Conservation (phyloP, 2,888 invertebrate genomes). For the Axea sp. region DNA sequence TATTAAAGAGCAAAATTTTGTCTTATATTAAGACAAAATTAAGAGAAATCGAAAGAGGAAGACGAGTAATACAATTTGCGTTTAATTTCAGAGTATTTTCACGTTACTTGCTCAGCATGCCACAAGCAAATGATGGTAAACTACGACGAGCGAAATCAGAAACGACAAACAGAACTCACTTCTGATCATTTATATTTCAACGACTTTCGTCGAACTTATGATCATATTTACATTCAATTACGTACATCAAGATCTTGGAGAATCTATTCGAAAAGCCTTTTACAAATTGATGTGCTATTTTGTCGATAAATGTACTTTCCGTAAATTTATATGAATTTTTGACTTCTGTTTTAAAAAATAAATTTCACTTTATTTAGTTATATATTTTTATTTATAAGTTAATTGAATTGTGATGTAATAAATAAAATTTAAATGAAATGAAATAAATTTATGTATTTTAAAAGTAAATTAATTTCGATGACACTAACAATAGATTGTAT, state of each 20-base stretch:
- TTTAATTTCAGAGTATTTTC: constrained; percentile 40
- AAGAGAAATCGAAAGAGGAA: constrained; percentile 29
- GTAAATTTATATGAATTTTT: not conserved
- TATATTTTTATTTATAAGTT: constrained; percentile 2
- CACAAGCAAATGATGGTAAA: constrained; percentile 37
- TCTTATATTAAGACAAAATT: constrained; percentile 30
- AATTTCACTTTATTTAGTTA: constrained; percentile 1
- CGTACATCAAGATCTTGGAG: constrained; percentile 54
- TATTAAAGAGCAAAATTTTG: constrained; percentile 14
- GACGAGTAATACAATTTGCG: constrained; percentile 25
- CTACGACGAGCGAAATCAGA: constrained; percentile 33
- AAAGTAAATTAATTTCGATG: constrained; percentile 15
- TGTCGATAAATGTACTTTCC: constrained; percentile 22
- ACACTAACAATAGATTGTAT: constrained; percentile 6
- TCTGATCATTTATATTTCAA: constrained; percentile 71
- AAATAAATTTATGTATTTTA: too few relatives aligned
- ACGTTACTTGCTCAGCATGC: constrained; percentile 24
- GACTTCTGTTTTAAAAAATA: too few relatives aligned
- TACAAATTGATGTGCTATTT: constrained; percentile 28
- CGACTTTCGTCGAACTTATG: constrained; percentile 69
- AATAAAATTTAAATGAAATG: too few relatives aligned
- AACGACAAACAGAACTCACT: constrained; percentile 61
- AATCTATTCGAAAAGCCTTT: constrained; percentile 14
- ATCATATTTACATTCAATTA: constrained; percentile 74
- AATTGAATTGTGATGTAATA: too few relatives aligned